A percentile compares a stretch with the other conserved stretches of the same genome.
These are phyloP conservation scores for Gryon sp. DNA, from an alignment of 1,140 invertebrate species.

Conservation along the genomic window DNA sequence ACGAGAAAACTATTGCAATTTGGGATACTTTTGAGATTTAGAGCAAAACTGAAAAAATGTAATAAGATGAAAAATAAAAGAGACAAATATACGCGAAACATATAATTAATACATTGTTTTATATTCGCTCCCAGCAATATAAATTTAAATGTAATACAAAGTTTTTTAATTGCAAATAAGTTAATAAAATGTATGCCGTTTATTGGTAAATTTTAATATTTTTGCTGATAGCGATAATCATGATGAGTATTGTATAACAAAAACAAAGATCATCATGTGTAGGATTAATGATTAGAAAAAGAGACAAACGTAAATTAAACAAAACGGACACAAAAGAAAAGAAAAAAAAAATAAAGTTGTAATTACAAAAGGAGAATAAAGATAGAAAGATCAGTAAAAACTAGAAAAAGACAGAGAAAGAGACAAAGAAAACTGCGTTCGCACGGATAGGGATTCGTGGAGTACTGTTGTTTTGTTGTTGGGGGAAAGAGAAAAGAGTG, in stretches of 20 bases:
- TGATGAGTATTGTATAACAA: conserved; percentile 13
- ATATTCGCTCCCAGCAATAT: conserved; percentile 8
- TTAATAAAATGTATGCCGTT: no score
- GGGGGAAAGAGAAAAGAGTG: conserved; percentile 75
- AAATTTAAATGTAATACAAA: no score
- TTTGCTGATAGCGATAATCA: conserved; percentile 17
- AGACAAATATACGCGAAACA: conserved; percentile 62
- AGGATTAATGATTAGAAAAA: conserved; percentile 44
- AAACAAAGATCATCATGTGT: conserved; percentile 17
- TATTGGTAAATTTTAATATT: no score
- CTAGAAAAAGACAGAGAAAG: conserved; percentile 42
- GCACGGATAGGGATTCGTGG: conserved; percentile 44
- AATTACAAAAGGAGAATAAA: conserved; percentile 43
- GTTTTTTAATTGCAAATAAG: no score
- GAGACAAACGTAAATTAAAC: conserved; percentile 37
- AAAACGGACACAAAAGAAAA: conserved; percentile 26
- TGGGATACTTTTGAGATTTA: no score
- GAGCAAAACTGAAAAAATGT: no score
- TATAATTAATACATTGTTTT: conserved; percentile 50
- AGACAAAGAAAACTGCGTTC: conserved; percentile 60
- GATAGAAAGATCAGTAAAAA: conserved; percentile 34
- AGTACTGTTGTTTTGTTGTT: conserved; percentile 45
- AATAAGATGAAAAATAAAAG: no score
- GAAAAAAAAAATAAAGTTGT: conserved; percentile 13
- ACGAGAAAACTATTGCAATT: conserved; percentile 7